Evolutionary conservation across 2,888 invertebrate species (phyloP).

Genomic region (Rapana venosa): DNA sequence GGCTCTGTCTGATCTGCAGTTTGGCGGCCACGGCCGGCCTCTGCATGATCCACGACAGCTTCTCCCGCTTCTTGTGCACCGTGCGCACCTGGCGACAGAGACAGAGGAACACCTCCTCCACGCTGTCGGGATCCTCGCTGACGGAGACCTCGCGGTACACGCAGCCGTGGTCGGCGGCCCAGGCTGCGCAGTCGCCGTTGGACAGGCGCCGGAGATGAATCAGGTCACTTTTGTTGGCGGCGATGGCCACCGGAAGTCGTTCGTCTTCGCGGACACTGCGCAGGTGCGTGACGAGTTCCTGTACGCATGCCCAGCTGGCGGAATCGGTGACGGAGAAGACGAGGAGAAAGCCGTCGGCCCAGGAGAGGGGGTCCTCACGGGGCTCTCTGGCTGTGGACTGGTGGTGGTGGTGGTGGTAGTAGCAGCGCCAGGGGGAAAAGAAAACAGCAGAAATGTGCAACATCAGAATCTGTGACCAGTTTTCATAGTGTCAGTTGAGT

Average conservation of each 20-base stretch:
- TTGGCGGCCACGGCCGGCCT: constrained; percentile 69
- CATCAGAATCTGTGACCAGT: too few species aligned
- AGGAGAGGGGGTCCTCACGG: constrained; percentile 64
- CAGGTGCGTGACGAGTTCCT: constrained; percentile 59
- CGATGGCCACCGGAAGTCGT: constrained; percentile 61
- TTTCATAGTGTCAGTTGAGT: too few species aligned
- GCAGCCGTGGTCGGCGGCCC: constrained; percentile 62
- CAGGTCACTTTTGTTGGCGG: constrained; percentile 71
- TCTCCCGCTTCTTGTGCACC: constrained; percentile 65
- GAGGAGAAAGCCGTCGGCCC: constrained; percentile 71
- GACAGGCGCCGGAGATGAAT: constrained; percentile 65
- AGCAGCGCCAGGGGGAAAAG: background rate
- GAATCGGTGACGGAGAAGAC: constrained; percentile 69
- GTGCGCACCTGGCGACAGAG: constrained; percentile 60
- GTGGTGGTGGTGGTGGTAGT: background rate
- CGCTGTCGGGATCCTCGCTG: constrained; percentile 64
- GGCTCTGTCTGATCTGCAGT: constrained; percentile 68
- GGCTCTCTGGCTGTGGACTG: constrained; percentile 31
- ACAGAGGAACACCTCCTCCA: constrained; percentile 60
- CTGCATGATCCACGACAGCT: constrained; percentile 66
- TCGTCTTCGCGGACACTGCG: constrained; percentile 57
- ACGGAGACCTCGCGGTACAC: constrained; percentile 64
- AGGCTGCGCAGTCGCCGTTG: constrained; percentile 59
- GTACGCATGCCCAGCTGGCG: constrained; percentile 61
- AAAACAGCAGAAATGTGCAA: too few species aligned